phyloP scores from a whole-genome alignment of 2,888 invertebrate genomes.

The Hartigia nigra region DNA sequence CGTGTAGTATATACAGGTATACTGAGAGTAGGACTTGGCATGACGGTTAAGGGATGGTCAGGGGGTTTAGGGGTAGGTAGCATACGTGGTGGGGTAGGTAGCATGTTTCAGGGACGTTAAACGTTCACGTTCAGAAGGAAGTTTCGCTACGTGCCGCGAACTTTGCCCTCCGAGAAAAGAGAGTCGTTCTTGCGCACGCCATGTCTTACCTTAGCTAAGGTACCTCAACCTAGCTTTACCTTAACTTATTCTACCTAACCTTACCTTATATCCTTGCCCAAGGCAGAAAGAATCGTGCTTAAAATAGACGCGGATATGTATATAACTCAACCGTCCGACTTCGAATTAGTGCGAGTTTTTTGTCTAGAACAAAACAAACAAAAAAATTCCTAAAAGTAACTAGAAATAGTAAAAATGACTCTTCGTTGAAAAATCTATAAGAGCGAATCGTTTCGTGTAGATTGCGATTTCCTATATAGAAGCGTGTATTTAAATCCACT shows the following conservation, averaged over 20 bases:
- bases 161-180: constrained; percentile 2
- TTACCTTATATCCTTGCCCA: not conserved
- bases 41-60: not conserved
- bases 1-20: not conserved
- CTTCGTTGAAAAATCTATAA: not conserved
- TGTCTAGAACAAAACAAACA: not conserved
- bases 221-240: not conserved
- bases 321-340: not conserved
- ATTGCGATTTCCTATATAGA: too few species aligned
- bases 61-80: not conserved
- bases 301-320: not conserved
- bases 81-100: not conserved
- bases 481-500: not conserved
- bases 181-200: not conserved
- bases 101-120: not conserved
- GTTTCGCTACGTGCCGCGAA: not conserved
- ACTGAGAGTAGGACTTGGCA: not conserved
- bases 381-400: not conserved
- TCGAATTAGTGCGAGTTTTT: not conserved
- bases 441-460: not conserved
- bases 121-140: not conserved
- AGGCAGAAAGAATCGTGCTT: not conserved
- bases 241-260: not conserved
- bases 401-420: not conserved
- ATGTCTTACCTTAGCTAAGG: not conserved